Percentiles rank a stretch among this genome's conserved stretches.
These are phyloP conservation scores for Vultur gryphus DNA, from an alignment of 2,797 vertebrate genomes.

Conservation along the genomic window DNA sequence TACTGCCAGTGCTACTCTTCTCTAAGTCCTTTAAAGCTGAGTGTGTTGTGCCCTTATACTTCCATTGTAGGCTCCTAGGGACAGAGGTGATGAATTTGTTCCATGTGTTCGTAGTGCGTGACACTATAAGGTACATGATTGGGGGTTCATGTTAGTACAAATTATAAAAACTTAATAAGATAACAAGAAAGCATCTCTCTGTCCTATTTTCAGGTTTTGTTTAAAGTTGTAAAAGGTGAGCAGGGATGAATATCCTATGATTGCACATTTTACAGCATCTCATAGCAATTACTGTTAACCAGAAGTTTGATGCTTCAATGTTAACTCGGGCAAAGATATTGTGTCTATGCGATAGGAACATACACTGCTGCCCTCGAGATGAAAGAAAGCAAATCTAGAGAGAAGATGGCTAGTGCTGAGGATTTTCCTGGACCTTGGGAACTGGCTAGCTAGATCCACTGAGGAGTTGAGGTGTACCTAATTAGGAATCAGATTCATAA, in stretches of 20 bases:
- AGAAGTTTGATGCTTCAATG: background rate
- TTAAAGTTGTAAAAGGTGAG: background rate
- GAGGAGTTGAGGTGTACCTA: background rate
- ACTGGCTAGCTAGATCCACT: background rate
- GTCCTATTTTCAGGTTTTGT: background rate
- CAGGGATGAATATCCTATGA: background rate
- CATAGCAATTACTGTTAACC: background rate
- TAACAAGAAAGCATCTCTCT: background rate
- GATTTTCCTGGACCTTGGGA: background rate
- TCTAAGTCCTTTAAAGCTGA: background rate
- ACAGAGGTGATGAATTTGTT: background rate
- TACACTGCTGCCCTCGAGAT: background rate
- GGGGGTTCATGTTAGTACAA: background rate
- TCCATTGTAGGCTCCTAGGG: background rate
- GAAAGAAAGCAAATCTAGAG: background rate
- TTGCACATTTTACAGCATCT: background rate
- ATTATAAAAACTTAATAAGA: background rate
- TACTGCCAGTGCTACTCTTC: background rate
- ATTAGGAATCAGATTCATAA: background rate
- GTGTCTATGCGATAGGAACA: background rate
- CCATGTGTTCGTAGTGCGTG: background rate
- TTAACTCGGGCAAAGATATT: background rate
- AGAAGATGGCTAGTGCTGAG: background rate
- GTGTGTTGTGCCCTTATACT: background rate
- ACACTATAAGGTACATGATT: fast-evolving